Base-by-base conservation (phyloP, 2,888 invertebrate genomes). In the Rhingia campestris region DNA sequence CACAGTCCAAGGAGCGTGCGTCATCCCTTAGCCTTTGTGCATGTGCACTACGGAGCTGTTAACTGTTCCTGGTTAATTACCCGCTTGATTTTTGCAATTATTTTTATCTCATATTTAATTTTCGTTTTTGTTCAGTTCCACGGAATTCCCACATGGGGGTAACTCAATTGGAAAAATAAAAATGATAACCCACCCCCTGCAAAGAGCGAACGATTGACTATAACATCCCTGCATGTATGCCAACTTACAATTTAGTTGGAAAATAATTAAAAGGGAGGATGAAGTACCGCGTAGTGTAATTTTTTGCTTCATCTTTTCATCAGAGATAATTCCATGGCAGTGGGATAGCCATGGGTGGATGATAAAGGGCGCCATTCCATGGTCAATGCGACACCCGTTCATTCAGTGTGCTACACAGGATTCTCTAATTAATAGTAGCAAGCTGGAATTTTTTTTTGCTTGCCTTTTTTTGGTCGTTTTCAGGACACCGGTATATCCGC, bases 41-140 rank as follows among this genome's bases (percentile, higher is more conserved):
- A 49, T 53, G 39, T 59, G 39, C 43, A 32, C 59, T 32, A 12
- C 54, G 41, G 9, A 4, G 6, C 30, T 51, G 10, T 39, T 54
- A 64, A 43, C 56, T 56, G 54, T 47, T 54, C 63, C 64, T 64
- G 84, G 69, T 84, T 84, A 84, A 84, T 84, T 84, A 84, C 84
- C 84, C 80, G 84, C 84, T 84, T 84, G 80, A 80, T 84, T 69
- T 80, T 84, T 70, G 84, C 84, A 75, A 84, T 84, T 84, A 84
- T 80, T 84, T 80, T 84, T 75, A 84, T 80, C 82, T 79, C 69
- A 79, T 69, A 74, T 82, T 82, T 77, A 63, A 75, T 73, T 61
- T 59, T 32, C 41, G 49, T 49, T 49, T 77, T 58, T 61, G 41
- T 64, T 35, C 54, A 37, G 45, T 66, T 37, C 7, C 61, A 49